Conservation (phyloP, 2,888 invertebrate species). For the Orthosia cruda region DNA sequence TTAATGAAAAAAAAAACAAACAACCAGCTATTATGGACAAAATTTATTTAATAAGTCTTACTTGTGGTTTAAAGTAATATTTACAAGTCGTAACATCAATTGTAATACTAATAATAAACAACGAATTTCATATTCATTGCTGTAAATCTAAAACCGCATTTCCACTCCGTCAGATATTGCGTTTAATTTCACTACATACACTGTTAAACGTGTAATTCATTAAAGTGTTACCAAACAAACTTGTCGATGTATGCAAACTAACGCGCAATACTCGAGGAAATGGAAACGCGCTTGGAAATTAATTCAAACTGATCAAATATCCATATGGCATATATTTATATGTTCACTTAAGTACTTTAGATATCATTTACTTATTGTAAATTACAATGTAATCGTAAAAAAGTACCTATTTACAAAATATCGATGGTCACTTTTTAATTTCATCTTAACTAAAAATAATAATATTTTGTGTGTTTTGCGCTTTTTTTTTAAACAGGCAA, state of each 20-base stretch:
- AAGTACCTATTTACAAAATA: slow-evolving; percentile 62
- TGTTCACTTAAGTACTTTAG: slow-evolving; percentile 62
- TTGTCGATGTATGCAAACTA: slow-evolving; percentile 14
- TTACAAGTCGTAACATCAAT: slow-evolving; percentile 66
- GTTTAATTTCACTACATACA: slow-evolving; percentile 26
- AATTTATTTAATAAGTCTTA: slow-evolving; percentile 71
- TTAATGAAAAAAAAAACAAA: slow-evolving; percentile 11
- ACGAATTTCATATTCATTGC: slow-evolving; percentile 51
- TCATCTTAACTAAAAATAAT: slow-evolving; percentile 38
- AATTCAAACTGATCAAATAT: slow-evolving; percentile 58
- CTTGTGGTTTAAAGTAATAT: slow-evolving; percentile 66
- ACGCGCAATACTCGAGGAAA: slow-evolving; percentile 31
- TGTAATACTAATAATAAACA: slow-evolving; percentile 59
- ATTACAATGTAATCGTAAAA: slow-evolving; percentile 59
- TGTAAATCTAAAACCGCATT: slow-evolving; percentile 38
- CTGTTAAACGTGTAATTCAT: slow-evolving; percentile 17
- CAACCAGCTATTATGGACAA: slow-evolving; percentile 62
- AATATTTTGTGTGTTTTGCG: slow-evolving; percentile 23
- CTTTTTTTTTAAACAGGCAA: slow-evolving; percentile 32
- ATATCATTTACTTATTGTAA: slow-evolving; percentile 59
- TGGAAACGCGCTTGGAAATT: slow-evolving; percentile 51
- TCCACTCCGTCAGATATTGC: slow-evolving; percentile 36
- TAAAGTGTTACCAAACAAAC: slow-evolving; percentile 34
- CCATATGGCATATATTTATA: slow-evolving; percentile 65
- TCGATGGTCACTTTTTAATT: slow-evolving; percentile 58